Base-by-base conservation (phyloP, 2,113 vertebrate species). In the Ciconia stormi region DNA sequence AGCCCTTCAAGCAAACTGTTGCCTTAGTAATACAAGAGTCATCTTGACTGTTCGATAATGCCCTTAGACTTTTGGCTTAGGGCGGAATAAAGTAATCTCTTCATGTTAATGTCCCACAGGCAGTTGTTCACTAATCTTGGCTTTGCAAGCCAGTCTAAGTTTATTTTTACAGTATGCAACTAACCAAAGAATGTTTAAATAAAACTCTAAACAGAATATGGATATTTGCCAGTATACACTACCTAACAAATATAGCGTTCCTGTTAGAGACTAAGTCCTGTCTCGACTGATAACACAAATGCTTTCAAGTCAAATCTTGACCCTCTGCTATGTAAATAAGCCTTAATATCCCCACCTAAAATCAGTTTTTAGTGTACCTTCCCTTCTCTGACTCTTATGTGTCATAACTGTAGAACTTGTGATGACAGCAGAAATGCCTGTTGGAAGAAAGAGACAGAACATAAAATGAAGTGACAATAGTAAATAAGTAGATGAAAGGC, bases 1-100 rank as follows among this genome's bases (percentile, higher is more conserved):
- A 86, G 62, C 81, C 85, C 82, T 96, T 77, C 42, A 87, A 94
- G 83, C 69, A 81, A 87, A 84, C 72, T 91, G 83, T 92, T 97
- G 89, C 67, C 90, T 78, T 93, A 89, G 76, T 63, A 90, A 70
- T 93, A 49, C n/a, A 30, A 26, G 67, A 78, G 77, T 81, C 16
- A 9, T 84, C 55, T 65, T 56, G 79, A 18, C 56, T 67, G 77
- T 93, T 93, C 74, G 70, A 67, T 95, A 81, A 86, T 34, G 88
- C 77, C 79, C 82, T 70, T 34, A 74, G 59, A 92, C 71, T 90
- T 80, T 55, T 78, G 72, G 8, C 52, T 92, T 65, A 47, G 52
- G 69, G 62, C 12, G 10, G 49, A 59, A 83, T 83, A 32, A 81
- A 83, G n/a, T 83, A 46, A 90, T 87, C 82, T 80, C 27, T 47